These are phyloP conservation scores for Drosophila seguyi DNA, from an alignment of 1,140 invertebrate genomes.

Conservation along the genomic window DNA sequence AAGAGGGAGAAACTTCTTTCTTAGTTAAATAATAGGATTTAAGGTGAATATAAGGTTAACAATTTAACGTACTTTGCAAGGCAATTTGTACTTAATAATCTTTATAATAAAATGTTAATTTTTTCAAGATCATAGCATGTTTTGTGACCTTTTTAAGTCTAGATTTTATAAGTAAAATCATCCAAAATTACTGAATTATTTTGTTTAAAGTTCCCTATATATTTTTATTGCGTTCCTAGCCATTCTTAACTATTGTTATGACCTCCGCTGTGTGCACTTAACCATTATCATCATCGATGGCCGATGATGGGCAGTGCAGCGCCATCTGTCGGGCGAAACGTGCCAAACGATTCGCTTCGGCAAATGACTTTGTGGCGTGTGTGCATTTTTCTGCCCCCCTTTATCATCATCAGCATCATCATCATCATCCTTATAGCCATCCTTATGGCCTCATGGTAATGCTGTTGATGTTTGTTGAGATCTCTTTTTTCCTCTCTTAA, in stretches of 20 bases:
- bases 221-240: neutral
- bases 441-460: conserved; percentile 24
- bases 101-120: neutral
- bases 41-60: too few species aligned
- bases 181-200: neutral
- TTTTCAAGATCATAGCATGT: neutral
- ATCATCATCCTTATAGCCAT: conserved; percentile 13
- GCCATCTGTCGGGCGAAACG: conserved; percentile 55
- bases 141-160: neutral
- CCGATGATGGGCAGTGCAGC: conserved; percentile 14
- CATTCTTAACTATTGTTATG: neutral
- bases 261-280: neutral
- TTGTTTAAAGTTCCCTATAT: too few species aligned
- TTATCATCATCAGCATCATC: conserved; percentile 19
- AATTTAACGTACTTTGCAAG: too few species aligned
- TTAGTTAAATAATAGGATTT: neutral
- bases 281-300: conserved; percentile 30
- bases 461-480: conserved; percentile 34
- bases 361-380: conserved; percentile 73
- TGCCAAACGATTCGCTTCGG: conserved; percentile 46
- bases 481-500: conserved; percentile 36
- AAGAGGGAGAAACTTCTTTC: neutral
- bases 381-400: conserved; percentile 34
- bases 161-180: neutral
- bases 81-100: neutral